Percentiles rank a stretch among this genome's conserved stretches.
Conservation (phyloP, 2,888 invertebrate genomes). For the Apodemia mormo region DNA sequence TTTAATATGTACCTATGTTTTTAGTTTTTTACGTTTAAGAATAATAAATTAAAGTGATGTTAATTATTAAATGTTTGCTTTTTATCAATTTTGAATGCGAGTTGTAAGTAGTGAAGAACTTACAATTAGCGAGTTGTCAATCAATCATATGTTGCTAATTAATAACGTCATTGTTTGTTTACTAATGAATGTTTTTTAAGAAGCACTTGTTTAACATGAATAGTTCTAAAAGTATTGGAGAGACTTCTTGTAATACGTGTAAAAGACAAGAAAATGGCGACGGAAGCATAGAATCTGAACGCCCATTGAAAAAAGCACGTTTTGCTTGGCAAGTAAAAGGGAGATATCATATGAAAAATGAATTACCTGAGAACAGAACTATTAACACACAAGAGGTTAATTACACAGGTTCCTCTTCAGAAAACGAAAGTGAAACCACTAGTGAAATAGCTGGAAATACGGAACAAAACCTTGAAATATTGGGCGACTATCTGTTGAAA, state of each 20-base stretch:
- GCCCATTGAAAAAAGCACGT: constrained; percentile 85
- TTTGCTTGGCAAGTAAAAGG: constrained; percentile 86
- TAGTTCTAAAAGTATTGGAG: constrained; percentile 60
- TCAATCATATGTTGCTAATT: constrained; percentile 77
- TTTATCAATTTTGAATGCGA: not conserved
- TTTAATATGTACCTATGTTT: not conserved
- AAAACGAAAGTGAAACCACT: constrained; percentile 44
- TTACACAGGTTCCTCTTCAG: constrained; percentile 44
- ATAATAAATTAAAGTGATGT: not conserved
- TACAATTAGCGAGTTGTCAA: constrained; percentile 64
- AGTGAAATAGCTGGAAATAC: constrained; percentile 49
- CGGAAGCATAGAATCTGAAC: constrained; percentile 72
- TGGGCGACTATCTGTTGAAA: constrained; percentile 65
- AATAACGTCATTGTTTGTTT: constrained; percentile 78
- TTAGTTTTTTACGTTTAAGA: not conserved
- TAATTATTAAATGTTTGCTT: not conserved
- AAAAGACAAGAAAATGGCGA: constrained; percentile 79
- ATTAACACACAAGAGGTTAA: constrained; percentile 40
- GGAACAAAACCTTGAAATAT: constrained; percentile 63
- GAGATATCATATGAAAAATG: constrained; percentile 82
- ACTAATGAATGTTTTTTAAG: constrained; percentile 52
- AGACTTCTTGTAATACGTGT: constrained; percentile 75
- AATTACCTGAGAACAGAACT: constrained; percentile 46
- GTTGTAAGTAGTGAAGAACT: constrained; percentile 14
- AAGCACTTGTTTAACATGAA: constrained; percentile 52